A percentile compares a stretch with the other conserved stretches of the same genome.
phyloP scores from a whole-genome alignment of 2,888 invertebrate genomes.

The Yponomeuta cagnagella region DNA sequence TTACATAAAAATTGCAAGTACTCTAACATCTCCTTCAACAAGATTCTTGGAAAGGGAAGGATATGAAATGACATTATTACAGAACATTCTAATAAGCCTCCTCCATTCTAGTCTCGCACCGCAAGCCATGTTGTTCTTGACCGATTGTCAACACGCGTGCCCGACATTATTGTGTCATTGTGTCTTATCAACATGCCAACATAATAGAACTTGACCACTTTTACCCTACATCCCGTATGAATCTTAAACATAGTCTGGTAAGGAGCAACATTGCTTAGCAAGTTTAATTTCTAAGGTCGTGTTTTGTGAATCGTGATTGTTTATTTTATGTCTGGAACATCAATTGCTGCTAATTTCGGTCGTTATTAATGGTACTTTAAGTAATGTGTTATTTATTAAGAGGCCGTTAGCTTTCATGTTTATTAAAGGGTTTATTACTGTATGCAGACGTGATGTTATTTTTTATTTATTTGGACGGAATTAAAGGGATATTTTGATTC shows the following conservation, averaged over 20 bases:
- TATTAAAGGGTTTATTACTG: not conserved
- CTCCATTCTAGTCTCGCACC: not conserved
- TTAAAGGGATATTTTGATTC: not conserved
- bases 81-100: not conserved
- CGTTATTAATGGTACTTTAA: not conserved
- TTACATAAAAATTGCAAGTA: too few species aligned
- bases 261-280: not conserved
- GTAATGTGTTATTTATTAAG: not conserved
- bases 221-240: not conserved
- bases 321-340: not conserved
- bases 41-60: too few species aligned
- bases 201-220: not conserved
- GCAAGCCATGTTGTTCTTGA: not conserved
- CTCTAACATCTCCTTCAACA: too few species aligned
- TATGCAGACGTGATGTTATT: not conserved
- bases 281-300: not conserved
- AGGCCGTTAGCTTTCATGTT: not conserved
- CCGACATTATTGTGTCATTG: not conserved
- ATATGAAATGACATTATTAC: too few species aligned
- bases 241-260: not conserved
- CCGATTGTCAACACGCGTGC: constrained; percentile 1
- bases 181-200: not conserved
- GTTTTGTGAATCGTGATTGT: not conserved
- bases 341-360: not conserved
- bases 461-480: not conserved